Conservation (phyloP, 2,113 vertebrate species). For the Todiramphus saurophagus region DNA sequence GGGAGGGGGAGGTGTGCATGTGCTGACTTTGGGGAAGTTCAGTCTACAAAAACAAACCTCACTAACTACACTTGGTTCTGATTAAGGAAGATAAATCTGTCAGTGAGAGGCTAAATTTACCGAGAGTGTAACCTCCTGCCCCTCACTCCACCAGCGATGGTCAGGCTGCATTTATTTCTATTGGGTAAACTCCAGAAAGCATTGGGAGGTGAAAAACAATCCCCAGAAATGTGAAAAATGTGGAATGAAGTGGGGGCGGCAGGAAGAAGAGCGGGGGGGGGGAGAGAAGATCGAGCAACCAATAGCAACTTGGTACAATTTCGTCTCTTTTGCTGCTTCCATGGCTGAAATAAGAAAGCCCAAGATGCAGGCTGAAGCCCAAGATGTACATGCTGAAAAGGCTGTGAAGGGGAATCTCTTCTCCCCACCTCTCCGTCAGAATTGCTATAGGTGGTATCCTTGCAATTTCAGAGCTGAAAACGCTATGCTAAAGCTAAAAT, state of each 20-base stretch:
- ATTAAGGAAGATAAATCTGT: conserved; percentile 52
- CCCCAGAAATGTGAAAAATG: conserved; percentile 56
- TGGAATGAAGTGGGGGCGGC: not conserved
- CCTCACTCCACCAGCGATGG: not conserved
- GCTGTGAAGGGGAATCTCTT: not conserved
- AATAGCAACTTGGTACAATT: not conserved
- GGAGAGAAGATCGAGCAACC: not conserved
- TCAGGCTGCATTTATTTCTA: conserved; percentile 28
- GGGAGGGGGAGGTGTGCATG: not conserved
- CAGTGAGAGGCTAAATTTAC: conserved; percentile 48
- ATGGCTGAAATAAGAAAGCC: not conserved
- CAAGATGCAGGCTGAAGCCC: not conserved
- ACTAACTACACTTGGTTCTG: conserved; percentile 10
- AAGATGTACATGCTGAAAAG: not conserved
- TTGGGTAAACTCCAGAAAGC: conserved; percentile 39
- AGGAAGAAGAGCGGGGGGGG: not conserved
- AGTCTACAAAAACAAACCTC: conserved; percentile 44
- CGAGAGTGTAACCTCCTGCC: not conserved
- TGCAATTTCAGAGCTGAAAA: not conserved
- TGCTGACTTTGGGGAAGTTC: conserved; percentile 34
- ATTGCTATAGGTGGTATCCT: not conserved
- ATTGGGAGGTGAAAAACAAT: conserved; percentile 20
- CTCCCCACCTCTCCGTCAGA: not conserved
- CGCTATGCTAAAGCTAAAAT: not conserved
- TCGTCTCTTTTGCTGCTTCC: not conserved